These are phyloP conservation scores for Zootermopsis nevadensis DNA, from an alignment of 2,888 invertebrate species.

Conservation along the genomic window DNA sequence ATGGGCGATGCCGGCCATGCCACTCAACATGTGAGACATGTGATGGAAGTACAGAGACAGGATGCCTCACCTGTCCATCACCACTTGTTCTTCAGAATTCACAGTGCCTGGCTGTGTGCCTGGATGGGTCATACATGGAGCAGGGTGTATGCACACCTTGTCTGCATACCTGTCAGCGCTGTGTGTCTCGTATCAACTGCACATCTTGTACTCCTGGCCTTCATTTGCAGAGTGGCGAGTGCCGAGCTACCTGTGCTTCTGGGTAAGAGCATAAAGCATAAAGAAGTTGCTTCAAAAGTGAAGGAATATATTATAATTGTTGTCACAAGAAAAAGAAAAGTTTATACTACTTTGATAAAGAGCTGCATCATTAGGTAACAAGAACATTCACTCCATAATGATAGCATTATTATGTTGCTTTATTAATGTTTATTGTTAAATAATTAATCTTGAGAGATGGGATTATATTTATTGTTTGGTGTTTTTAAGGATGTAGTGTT, in stretches of 20 bases:
- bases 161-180: slow-evolving; percentile 81
- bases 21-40: slow-evolving; percentile 86
- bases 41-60: slow-evolving; percentile 77
- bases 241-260: slow-evolving; percentile 81
- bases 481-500: too few species aligned
- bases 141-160: slow-evolving; percentile 82
- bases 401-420: too few species aligned
- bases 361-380: too few species aligned
- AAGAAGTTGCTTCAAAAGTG: too few species aligned
- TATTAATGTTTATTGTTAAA: too few species aligned
- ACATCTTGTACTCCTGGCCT: slow-evolving; percentile 81
- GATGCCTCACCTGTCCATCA: slow-evolving; percentile 78
- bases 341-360: too few species aligned
- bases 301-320: too few species aligned
- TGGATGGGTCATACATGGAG: slow-evolving; percentile 79
- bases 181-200: slow-evolving; percentile 83
- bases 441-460: too few species aligned
- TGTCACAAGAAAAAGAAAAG: too few species aligned
- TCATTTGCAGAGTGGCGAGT: slow-evolving; percentile 85
- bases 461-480: too few species aligned
- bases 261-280: slow-evolving; percentile 63
- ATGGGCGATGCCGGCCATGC: slow-evolving; percentile 77
- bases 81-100: slow-evolving; percentile 77
- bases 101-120: slow-evolving; percentile 81
- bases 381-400: too few species aligned